Base-by-base conservation (phyloP, 2,888 invertebrate genomes). In the Agrochola lychnidis region DNA sequence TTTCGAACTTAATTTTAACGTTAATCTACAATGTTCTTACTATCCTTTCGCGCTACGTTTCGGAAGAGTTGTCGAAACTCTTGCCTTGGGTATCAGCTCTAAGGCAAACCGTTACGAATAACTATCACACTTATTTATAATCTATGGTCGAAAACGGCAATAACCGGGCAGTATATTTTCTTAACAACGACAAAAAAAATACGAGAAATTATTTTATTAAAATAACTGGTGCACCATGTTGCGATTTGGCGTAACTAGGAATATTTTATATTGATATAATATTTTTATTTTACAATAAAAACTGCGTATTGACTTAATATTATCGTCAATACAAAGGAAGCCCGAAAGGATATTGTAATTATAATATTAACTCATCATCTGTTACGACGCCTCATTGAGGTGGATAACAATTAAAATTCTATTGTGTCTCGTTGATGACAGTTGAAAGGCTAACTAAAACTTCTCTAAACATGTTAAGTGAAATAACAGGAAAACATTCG, bases 81-180 rank as follows among this genome's bases (percentile, higher is more conserved):
- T 56, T 45, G 61, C 51, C 61, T 42, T 77, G 73, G 85, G 69
- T 72, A 59, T 70, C 78, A 56, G 70, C 82, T 70, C 73, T 78
- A 82, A 84, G 83, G 86, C 83, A 82, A 76, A 79, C 86, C 79
- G 76, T 82, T 73, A 82, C 73, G 22, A 82, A 70, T 83, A 80
- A 79, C 78, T 83, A 87, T 83, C 83, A 83, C 78, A 84, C 82
- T 82, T 86, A 82, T 76, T 78, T 77, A 86, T 79, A 85, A 79
- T 82, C 81, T 86, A 88, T 82, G 84, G 76, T 87, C 86, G 66
- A 78, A 85, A 85, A 88, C 85, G 86, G 87, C 87, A 84, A 87
- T 84, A 90, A 89, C 84, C 84, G 88, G 90, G 90, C 90, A 91
- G 91, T 91, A 89, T 87, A 87, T 84, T 87, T 85, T 74, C 87